Evolutionary conservation across 2,113 vertebrate species (phyloP).

Genomic region (Pyrgilauda ruficollis): DNA sequence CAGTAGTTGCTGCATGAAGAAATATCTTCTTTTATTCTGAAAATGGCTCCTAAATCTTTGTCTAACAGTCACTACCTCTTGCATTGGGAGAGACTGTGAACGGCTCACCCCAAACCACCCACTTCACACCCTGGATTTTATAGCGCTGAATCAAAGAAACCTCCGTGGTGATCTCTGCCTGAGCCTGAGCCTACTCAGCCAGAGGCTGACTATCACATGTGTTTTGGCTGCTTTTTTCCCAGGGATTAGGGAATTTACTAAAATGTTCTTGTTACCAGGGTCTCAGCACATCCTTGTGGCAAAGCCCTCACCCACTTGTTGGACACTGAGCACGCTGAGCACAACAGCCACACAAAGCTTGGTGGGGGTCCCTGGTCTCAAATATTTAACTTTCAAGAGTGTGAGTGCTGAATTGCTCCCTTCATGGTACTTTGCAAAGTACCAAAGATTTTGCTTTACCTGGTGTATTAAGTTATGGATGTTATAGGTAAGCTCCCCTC

Average conservation of each 20-base stretch:
- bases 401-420: background rate
- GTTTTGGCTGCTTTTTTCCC: background rate
- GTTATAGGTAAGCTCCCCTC: background rate
- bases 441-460: background rate
- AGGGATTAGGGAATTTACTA: background rate
- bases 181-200: background rate
- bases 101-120: background rate
- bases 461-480: background rate
- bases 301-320: background rate
- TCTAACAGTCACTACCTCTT: background rate
- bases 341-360: accelerated
- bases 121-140: background rate
- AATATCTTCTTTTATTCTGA: background rate
- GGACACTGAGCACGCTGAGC: accelerated
- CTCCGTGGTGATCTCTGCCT: background rate
- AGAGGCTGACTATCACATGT: background rate
- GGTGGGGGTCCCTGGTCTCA: background rate
- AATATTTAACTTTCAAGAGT: background rate
- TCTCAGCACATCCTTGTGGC: background rate
- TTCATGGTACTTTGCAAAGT: background rate
- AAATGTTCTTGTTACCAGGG: background rate
- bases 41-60: background rate
- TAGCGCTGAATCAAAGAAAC: background rate
- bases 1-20: background rate
- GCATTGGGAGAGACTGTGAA: background rate